Evolutionary conservation across 2,888 invertebrate genomes (phyloP).

Genomic region (Pyrrhosoma nymphula): DNA sequence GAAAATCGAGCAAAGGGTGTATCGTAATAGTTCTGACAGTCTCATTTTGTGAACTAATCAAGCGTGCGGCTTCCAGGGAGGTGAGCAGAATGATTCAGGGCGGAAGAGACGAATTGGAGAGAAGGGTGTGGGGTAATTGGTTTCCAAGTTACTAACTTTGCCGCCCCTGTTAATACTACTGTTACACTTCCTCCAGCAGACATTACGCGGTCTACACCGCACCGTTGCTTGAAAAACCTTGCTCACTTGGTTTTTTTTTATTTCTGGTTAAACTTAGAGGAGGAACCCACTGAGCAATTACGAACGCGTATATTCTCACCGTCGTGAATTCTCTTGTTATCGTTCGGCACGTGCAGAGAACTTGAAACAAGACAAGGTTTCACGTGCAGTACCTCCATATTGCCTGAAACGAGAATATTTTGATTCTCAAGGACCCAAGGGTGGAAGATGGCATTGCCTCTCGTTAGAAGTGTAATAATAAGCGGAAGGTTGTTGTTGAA

Average conservation of each 20-base stretch:
- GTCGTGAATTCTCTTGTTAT: not conserved
- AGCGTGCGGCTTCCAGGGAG: constrained; percentile 39
- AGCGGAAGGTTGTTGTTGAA: not conserved
- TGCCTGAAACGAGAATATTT: not conserved
- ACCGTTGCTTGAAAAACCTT: not conserved
- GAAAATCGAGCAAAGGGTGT: constrained; percentile 31
- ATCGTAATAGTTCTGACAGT: constrained; percentile 59
- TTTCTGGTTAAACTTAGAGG: not conserved
- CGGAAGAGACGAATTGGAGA: not conserved
- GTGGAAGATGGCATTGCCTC: not conserved
- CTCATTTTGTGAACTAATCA: constrained; percentile 66
- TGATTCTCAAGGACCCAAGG: not conserved
- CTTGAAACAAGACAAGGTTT: not conserved
- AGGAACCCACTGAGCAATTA: not conserved
- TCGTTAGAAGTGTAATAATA: not conserved
- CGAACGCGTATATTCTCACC: not conserved
- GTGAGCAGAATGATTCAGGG: constrained; percentile 32
- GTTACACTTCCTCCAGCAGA: not conserved
- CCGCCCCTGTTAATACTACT: not conserved
- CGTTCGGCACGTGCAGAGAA: not conserved
- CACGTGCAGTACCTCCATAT: not conserved
- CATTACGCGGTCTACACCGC: not conserved
- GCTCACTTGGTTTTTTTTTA: not conserved
- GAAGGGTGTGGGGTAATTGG: constrained; percentile 33
- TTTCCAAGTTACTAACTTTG: constrained; percentile 43